These are phyloP conservation scores for Lasioglossum vierecki DNA, from an alignment of 2,888 invertebrate species.

Conservation along the genomic window DNA sequence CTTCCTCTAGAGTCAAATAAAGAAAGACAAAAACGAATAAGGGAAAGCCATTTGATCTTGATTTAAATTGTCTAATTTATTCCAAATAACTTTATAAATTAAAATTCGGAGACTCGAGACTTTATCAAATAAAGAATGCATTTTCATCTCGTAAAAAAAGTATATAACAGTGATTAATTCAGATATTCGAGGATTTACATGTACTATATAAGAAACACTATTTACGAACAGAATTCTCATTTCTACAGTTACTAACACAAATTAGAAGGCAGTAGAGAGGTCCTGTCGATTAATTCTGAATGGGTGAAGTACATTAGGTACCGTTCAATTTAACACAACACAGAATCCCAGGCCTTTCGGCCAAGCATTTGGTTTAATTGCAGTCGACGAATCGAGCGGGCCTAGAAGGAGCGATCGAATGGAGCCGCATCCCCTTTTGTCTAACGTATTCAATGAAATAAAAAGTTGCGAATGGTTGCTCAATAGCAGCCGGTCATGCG, in stretches of 20 bases:
- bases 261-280: background rate
- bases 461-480: conserved; percentile 22
- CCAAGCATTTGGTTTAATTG: background rate
- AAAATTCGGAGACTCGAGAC: background rate
- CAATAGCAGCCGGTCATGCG: conserved; percentile 34
- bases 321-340: background rate
- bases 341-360: background rate
- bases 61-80: background rate
- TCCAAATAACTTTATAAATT: background rate
- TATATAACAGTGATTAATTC: background rate
- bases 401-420: background rate
- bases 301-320: background rate
- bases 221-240: background rate
- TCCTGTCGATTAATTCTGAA: background rate
- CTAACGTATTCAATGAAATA: conserved; percentile 16
- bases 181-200: background rate
- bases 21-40: background rate
- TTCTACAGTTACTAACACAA: background rate
- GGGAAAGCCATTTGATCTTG: background rate
- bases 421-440: background rate
- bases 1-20: no score
- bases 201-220: background rate
- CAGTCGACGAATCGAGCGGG: background rate
- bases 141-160: background rate
- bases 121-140: background rate